A percentile compares a stretch with the other conserved stretches of the same genome.
Evolutionary conservation across 2,113 vertebrate species (phyloP).

Genomic region (Podarcis muralis): DNA sequence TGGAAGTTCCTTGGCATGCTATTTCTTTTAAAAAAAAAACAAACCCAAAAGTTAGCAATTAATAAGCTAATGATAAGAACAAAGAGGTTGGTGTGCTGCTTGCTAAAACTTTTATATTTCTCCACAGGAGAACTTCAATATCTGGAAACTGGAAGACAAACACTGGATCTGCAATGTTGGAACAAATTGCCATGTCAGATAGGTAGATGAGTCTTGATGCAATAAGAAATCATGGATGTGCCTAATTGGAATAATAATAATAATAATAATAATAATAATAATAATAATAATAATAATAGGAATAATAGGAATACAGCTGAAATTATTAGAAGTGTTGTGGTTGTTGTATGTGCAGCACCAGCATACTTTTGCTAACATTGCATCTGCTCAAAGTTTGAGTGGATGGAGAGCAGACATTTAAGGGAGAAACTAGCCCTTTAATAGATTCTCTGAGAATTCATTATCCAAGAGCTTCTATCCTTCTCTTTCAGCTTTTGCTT

Average conservation of each 20-base stretch:
- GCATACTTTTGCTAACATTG: background rate
- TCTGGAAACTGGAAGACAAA: conserved; percentile 99
- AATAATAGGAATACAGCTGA: too few species aligned
- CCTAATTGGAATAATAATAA: too few species aligned
- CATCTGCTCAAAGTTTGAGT: background rate
- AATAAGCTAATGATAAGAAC: background rate
- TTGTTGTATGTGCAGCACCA: background rate
- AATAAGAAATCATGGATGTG: conserved; percentile 3
- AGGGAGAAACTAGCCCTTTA: background rate
- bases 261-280: too few species aligned
- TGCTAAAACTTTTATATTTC: conserved; percentile 15
- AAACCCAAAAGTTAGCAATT: background rate
- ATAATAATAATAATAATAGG: too few species aligned
- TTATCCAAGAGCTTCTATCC: background rate
- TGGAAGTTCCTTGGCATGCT: background rate
- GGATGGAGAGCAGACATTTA: background rate
- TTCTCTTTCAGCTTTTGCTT: background rate
- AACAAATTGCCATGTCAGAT: conserved; percentile 99
- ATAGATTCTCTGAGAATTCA: background rate
- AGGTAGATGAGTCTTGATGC: conserved; percentile 81
- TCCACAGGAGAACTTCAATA: conserved; percentile 95
- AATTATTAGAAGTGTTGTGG: background rate
- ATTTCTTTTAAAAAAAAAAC: background rate
- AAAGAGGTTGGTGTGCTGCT: background rate
- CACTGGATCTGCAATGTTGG: conserved; percentile 97